Percentiles rank a stretch among this genome's conserved stretches.
Evolutionary conservation across 2,888 invertebrate genomes (phyloP).

Genomic region (Acanthoscelides obtectus): DNA sequence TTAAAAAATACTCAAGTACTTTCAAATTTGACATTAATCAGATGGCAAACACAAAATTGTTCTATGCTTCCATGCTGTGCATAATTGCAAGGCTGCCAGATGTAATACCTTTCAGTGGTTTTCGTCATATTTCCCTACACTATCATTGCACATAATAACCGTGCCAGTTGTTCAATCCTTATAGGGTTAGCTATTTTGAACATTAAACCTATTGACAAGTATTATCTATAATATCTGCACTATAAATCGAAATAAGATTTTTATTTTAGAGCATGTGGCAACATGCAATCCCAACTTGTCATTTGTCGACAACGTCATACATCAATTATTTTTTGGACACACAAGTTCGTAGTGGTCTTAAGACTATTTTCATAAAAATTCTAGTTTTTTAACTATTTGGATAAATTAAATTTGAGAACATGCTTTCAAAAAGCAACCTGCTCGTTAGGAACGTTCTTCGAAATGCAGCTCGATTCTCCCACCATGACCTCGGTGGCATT

Average conservation of each 20-base stretch:
- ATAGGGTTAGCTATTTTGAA: too few relatives aligned
- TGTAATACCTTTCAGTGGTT: too few relatives aligned
- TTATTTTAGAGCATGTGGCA: neutral
- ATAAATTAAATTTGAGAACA: constrained; percentile 13
- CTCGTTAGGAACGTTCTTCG: constrained; percentile 39
- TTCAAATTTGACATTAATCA: too few relatives aligned
- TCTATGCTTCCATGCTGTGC: too few relatives aligned
- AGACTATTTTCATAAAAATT: neutral
- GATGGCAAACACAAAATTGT: too few relatives aligned
- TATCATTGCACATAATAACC: too few relatives aligned
- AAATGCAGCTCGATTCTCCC: constrained; percentile 36
- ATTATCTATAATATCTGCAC: too few relatives aligned
- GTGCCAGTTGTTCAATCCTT: too few relatives aligned
- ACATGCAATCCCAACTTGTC: neutral
- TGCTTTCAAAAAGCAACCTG: constrained; percentile 38
- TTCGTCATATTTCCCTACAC: too few relatives aligned
- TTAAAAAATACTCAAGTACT: neutral
- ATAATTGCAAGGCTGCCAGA: too few relatives aligned
- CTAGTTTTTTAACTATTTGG: neutral
- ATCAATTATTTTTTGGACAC: neutral
- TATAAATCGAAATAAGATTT: too few relatives aligned
- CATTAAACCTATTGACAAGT: too few relatives aligned
- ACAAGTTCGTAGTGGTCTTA: neutral
- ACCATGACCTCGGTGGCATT: constrained; percentile 48
- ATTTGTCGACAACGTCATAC: neutral